Percentiles rank a stretch among this genome's conserved stretches.
Evolutionary conservation across 2,797 vertebrate species (phyloP).

Genomic region (Acrossocheilus wenchowensis): DNA sequence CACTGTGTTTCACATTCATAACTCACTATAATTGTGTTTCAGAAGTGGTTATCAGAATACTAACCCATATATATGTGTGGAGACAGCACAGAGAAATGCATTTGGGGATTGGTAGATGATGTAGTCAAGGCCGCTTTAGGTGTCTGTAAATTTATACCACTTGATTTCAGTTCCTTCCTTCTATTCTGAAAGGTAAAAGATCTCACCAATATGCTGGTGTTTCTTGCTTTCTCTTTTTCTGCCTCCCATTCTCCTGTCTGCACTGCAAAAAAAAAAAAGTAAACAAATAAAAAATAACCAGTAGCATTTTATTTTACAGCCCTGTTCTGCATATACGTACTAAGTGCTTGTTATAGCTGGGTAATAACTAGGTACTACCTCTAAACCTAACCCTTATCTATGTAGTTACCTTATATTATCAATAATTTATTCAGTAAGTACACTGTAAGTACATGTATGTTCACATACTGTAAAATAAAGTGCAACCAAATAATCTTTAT

Average conservation of each 20-base stretch:
- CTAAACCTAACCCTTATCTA: neutral
- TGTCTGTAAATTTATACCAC: neutral
- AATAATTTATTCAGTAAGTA: too few species aligned
- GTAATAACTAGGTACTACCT: neutral
- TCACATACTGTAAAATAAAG: neutral
- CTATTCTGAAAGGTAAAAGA: neutral
- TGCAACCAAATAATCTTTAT: neutral
- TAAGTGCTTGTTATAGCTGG: neutral
- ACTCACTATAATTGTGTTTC: slow-evolving; percentile 84
- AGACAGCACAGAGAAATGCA: slow-evolving; percentile 63
- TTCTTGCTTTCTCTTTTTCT: neutral
- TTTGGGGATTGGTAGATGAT: slow-evolving; percentile 61
- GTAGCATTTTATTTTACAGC: neutral
- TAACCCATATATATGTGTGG: slow-evolving; percentile 62
- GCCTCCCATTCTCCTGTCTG: neutral
- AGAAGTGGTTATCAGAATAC: slow-evolving; percentile 78
- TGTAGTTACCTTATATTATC: too few species aligned
- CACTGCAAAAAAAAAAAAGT: neutral
- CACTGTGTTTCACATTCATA: slow-evolving; percentile 68
- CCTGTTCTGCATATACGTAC: neutral
- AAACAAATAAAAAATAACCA: neutral
- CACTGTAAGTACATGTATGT: neutral
- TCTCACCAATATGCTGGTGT: neutral
- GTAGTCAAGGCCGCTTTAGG: slow-evolving; percentile 26
- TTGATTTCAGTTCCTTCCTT: neutral